Conservation (phyloP, 2,797 vertebrate genomes). For the Serranus cabrilla region DNA sequence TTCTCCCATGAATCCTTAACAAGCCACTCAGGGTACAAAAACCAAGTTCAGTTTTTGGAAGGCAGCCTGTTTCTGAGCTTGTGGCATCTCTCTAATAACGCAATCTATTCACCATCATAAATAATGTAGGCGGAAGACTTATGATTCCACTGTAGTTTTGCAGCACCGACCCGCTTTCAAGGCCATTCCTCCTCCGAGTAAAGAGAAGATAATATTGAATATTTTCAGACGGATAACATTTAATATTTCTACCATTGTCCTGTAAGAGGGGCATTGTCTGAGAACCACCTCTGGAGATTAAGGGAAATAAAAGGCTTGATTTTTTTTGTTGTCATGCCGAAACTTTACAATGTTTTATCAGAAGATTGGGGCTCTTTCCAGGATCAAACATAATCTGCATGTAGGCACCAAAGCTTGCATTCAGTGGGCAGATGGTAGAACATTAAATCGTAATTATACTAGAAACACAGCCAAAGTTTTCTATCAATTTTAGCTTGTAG, state of each 20-base stretch:
- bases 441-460: slow-evolving; percentile 38
- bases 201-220: slow-evolving; percentile 44
- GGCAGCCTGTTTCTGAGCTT: slow-evolving; percentile 55
- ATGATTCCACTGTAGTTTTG: slow-evolving; percentile 56
- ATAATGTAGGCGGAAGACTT: slow-evolving; percentile 71
- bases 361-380: slow-evolving; percentile 12
- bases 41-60: slow-evolving; percentile 46
- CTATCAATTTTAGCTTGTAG: background rate
- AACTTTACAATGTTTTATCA: slow-evolving; percentile 21
- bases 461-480: slow-evolving; percentile 29
- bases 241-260: slow-evolving; percentile 32
- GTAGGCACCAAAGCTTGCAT: background rate
- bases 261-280: slow-evolving; percentile 6
- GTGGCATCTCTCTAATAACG: slow-evolving; percentile 68
- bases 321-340: background rate
- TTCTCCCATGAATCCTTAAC: slow-evolving; percentile 72
- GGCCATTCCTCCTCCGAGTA: slow-evolving; percentile 43
- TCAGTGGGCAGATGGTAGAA: slow-evolving; percentile 44
- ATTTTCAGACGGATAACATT: slow-evolving; percentile 32
- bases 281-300: slow-evolving; percentile 22
- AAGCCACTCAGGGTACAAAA: slow-evolving; percentile 55
- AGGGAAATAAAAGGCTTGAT: background rate
- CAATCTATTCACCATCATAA: slow-evolving; percentile 70
- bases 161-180: slow-evolving; percentile 21
- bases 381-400: slow-evolving; percentile 21